A percentile compares a stretch with the other conserved stretches of the same genome.
Evolutionary conservation across 1,140 invertebrate genomes (phyloP).

Genomic region (Choristoneura fumiferana): DNA sequence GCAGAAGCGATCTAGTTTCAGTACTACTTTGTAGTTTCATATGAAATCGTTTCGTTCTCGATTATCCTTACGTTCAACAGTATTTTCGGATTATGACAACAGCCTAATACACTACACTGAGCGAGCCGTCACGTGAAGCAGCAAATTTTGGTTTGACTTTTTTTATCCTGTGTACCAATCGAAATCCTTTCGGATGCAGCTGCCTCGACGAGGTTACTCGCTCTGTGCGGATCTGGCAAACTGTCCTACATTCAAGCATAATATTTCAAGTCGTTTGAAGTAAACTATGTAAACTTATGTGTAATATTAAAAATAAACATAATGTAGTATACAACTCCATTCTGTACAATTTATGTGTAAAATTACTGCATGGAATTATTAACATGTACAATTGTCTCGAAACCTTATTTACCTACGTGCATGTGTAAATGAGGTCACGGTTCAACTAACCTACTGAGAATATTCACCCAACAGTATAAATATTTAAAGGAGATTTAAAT

Average conservation of each 20-base stretch:
- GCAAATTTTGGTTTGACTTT: too few relatives aligned
- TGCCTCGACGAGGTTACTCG: too few relatives aligned
- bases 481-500: constrained; percentile 2
- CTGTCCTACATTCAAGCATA: background rate
- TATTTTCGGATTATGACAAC: constrained; percentile 1
- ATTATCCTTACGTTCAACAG: constrained; percentile 5
- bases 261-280: constrained; percentile 2
- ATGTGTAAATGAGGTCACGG: too few relatives aligned
- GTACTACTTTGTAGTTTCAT: background rate
- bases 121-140: too few relatives aligned
- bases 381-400: background rate
- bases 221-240: too few relatives aligned
- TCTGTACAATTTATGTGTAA: background rate
- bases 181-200: too few relatives aligned
- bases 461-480: background rate
- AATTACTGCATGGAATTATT: background rate
- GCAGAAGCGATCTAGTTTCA: background rate
- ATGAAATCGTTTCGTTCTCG: background rate
- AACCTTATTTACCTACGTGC: background rate
- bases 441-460: background rate
- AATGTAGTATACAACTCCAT: background rate
- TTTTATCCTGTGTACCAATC: too few relatives aligned
- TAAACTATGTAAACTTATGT: constrained; percentile 7
- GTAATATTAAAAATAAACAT: constrained; percentile 12
- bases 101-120: too few relatives aligned